These are phyloP conservation scores for Torymus auratus DNA, from an alignment of 2,888 invertebrate genomes.

Conservation along the genomic window DNA sequence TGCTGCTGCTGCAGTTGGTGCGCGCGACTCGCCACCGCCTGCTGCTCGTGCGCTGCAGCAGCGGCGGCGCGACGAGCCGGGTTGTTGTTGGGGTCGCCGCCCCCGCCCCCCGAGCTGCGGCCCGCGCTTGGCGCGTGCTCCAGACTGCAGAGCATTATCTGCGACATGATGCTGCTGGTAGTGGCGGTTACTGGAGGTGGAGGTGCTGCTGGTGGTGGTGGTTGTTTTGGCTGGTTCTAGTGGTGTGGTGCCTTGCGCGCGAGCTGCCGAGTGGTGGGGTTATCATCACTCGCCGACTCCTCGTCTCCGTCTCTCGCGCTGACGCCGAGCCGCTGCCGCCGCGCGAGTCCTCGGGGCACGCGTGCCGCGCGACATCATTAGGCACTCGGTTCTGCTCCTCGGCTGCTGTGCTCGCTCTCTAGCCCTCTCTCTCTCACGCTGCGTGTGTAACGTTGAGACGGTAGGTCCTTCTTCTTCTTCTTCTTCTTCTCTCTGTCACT, in stretches of 20 bases:
- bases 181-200: too few relatives aligned
- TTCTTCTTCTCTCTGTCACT: too few relatives aligned
- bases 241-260: too few relatives aligned
- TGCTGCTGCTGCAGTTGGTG: background rate
- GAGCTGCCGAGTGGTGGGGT: too few relatives aligned
- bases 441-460: too few relatives aligned
- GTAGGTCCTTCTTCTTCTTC: too few relatives aligned
- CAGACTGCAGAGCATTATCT: constrained; percentile 85
- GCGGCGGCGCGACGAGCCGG: constrained; percentile 68
- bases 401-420: background rate
- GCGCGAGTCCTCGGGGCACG: background rate
- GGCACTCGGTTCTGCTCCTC: constrained; percentile 33
- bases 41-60: background rate
- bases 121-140: constrained; percentile 72
- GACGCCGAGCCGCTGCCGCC: constrained; percentile 11
- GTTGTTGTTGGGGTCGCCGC: constrained; percentile 79
- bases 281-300: constrained; percentile 49
- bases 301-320: constrained; percentile 25
- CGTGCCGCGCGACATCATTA: constrained; percentile 38
- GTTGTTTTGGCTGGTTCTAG: too few relatives aligned
- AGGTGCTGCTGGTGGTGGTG: too few relatives aligned
- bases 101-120: constrained; percentile 14
- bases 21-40: background rate
- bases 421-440: background rate
- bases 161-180: constrained; percentile 79